phyloP scores from a whole-genome alignment of 2,113 vertebrate species.

The Scytalopus superciliaris region DNA sequence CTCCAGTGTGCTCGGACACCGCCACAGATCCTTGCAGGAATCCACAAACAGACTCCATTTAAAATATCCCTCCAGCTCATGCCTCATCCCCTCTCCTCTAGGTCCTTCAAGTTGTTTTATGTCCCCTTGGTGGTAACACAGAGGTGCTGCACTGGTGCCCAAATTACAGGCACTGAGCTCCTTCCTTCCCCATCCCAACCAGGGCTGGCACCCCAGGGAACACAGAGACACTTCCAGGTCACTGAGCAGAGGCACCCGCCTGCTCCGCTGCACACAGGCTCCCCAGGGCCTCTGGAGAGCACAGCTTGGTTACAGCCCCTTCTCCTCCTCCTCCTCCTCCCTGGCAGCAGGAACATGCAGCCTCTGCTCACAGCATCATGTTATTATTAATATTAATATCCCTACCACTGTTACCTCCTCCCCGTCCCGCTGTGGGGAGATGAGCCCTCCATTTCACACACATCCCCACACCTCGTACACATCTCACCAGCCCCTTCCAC shows the following conservation, averaged over 20 bases:
- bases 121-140: fast-evolving
- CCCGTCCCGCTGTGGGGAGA: neutral
- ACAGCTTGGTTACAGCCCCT: neutral
- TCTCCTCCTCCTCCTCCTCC: neutral
- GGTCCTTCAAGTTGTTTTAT: neutral
- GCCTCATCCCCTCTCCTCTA: neutral
- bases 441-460: fast-evolving
- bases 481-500: neutral
- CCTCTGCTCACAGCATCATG: fast-evolving
- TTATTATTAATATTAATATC: neutral
- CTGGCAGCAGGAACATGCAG: neutral
- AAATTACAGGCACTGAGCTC: neutral
- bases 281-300: neutral
- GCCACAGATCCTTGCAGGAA: neutral
- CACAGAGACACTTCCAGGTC: neutral
- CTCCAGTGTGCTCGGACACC: fast-evolving
- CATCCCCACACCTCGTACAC: neutral
- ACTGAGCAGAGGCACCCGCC: neutral
- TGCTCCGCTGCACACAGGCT: neutral
- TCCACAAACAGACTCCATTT: too few relatives aligned
- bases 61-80: neutral
- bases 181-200: neutral
- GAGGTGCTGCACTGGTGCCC: neutral
- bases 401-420: neutral
- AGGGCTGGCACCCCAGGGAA: neutral